These are phyloP conservation scores for Phrixothrix hirtus DNA, from an alignment of 2,888 invertebrate genomes.

Conservation along the genomic window DNA sequence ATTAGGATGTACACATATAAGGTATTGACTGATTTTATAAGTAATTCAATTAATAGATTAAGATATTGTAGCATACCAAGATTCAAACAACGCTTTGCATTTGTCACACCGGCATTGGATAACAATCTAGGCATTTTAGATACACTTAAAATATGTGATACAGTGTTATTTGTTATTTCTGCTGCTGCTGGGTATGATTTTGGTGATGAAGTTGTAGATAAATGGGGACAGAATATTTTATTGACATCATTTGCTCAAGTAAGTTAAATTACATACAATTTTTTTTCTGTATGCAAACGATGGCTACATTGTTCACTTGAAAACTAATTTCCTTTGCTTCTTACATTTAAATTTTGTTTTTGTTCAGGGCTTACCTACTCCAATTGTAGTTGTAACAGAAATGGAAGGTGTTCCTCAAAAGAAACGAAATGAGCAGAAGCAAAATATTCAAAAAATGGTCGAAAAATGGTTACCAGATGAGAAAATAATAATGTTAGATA, in stretches of 20 bases:
- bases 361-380: conserved; percentile 70
- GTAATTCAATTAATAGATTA: neutral
- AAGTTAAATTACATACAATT: no score
- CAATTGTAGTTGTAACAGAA: conserved; percentile 74
- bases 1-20: conserved; percentile 74
- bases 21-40: conserved; percentile 57
- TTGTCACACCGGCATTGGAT: conserved; percentile 73
- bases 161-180: conserved; percentile 77
- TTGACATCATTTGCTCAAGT: conserved; percentile 78
- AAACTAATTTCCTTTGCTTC: no score
- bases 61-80: conserved; percentile 69
- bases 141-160: conserved; percentile 85
- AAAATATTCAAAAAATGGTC: conserved; percentile 65
- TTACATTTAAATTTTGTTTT: no score
- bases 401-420: conserved; percentile 74
- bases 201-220: conserved; percentile 71
- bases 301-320: no score
- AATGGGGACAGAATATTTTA: conserved; percentile 78
- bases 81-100: conserved; percentile 87
- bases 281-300: no score
- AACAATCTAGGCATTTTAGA: conserved; percentile 78
- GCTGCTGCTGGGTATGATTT: conserved; percentile 60
- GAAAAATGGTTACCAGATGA: conserved; percentile 80
- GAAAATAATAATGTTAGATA: conserved; percentile 79
- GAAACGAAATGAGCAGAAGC: conserved; percentile 70